These are phyloP conservation scores for Drosophila barbarae DNA, from an alignment of 2,888 invertebrate genomes.

Conservation along the genomic window DNA sequence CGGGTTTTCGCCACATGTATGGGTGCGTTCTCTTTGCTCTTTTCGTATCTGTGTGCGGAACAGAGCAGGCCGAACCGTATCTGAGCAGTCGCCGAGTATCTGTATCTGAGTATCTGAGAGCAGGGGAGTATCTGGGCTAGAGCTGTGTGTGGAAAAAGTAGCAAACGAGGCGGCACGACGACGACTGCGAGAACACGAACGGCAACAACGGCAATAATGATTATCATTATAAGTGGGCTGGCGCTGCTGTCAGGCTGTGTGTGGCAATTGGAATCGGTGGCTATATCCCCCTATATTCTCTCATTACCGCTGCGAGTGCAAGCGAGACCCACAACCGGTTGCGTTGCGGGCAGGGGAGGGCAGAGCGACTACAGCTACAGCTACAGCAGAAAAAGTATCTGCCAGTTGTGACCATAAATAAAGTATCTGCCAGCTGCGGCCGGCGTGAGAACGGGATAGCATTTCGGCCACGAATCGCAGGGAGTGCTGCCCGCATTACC, in stretches of 20 bases:
- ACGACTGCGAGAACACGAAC: constrained; percentile 64
- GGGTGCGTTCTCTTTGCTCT: constrained; percentile 20
- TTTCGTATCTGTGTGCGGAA: constrained; percentile 8
- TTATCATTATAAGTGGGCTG: constrained; percentile 77
- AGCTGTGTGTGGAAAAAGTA: constrained; percentile 43
- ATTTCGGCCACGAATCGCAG: constrained; percentile 45
- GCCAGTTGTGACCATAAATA: constrained; percentile 73
- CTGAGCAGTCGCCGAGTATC: constrained; percentile 16
- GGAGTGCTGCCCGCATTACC: constrained; percentile 40
- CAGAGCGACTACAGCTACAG: constrained; percentile 5
- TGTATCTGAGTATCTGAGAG: constrained; percentile 15
- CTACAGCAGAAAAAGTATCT: constrained; percentile 62
- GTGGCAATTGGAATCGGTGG: constrained; percentile 55
- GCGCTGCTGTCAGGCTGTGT: constrained; percentile 53
- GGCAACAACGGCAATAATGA: constrained; percentile 77
- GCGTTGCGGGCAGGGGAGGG: constrained; percentile 33
- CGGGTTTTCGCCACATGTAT: constrained; percentile 61
- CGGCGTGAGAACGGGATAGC: constrained; percentile 42
- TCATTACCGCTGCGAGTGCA: constrained; percentile 13
- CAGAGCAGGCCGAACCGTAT: constrained; percentile 17
- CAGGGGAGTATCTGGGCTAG: constrained; percentile 35
- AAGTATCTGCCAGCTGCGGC: constrained; percentile 68
- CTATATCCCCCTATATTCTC: constrained; percentile 5
- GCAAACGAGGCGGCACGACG: constrained; percentile 41
- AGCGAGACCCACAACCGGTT: constrained; percentile 62